Base-by-base conservation (phyloP, 2,888 invertebrate species). In the Dicyrtoma fusca region DNA sequence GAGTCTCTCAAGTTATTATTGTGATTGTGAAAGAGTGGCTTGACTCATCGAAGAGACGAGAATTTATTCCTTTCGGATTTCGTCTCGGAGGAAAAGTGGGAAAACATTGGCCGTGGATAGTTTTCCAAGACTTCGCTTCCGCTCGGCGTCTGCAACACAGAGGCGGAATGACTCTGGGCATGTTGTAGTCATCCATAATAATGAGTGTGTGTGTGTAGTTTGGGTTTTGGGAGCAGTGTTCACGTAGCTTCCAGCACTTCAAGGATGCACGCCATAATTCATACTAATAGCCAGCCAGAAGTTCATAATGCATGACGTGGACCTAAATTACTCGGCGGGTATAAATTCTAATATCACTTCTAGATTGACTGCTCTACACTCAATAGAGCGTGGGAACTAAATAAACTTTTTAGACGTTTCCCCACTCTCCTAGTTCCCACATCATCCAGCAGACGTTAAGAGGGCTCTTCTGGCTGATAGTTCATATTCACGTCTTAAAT, bases 1-100 rank as follows among this genome's bases (percentile, higher is more conserved):
- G 53, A 66, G n/a, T n/a, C n/a, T n/a, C n/a, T 19, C 51, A 26
- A 66, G 66, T 53, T 66, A 66, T 51, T 66, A 66, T 66, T 53
- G 1, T 66, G 55, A 53, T 66, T 51, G 53, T 66, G 42, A 42
- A n/a, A 23, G 51, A 51, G 53, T 25, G 51, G 51, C 51, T 65
- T 65, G 4, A 47, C 6, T 14, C 26, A 51, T 55, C 25, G 42
- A 42, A 34, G 6, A 25, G 65, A 49, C 14, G 53, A 53, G 66
- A 66, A n/a, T 66, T 66, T 66, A 66, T 66, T 66, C 44, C 14
- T 17, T n/a, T 53, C 53, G 53, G 53, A 61, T 57, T 42, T 42
- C n/a, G 26, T 61, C 44, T 44, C 11, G 17, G n/a, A 61, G 44
- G 44, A 44, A 44, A 61, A 61, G 17, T 42, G 44, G 44, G 44